Evolutionary conservation across 2,888 invertebrate species (phyloP).

Genomic region (Caenorhabditis sp.): DNA sequence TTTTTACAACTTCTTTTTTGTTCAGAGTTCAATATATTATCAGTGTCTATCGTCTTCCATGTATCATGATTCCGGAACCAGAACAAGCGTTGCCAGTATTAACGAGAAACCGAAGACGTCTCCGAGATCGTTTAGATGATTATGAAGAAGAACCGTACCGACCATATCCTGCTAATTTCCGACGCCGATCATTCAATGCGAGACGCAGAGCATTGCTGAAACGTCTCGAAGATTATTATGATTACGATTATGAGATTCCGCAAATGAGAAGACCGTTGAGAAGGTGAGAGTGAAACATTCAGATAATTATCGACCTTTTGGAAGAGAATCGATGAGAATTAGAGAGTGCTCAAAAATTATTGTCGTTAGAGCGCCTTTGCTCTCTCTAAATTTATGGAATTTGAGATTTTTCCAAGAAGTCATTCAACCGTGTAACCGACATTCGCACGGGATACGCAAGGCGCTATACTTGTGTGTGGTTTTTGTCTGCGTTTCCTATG

Average conservation of each 20-base stretch:
- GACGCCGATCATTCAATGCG: slow-evolving; percentile 20
- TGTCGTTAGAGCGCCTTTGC: too few species aligned
- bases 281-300: slow-evolving; percentile 11
- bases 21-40: slow-evolving; percentile 63
- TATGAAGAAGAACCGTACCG: slow-evolving; percentile 29
- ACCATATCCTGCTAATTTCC: background rate
- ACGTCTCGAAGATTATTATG: slow-evolving; percentile 42
- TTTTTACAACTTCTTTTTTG: background rate
- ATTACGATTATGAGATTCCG: slow-evolving; percentile 39
- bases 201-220: slow-evolving; percentile 40
- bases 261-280: slow-evolving; percentile 25
- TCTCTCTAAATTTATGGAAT: too few species aligned
- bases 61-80: slow-evolving; percentile 21
- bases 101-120: slow-evolving; percentile 36
- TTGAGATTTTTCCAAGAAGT: too few species aligned
- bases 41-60: slow-evolving; percentile 55
- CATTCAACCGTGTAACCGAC: too few species aligned
- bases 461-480: too few species aligned
- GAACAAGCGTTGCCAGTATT: slow-evolving; percentile 36
- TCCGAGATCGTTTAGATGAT: slow-evolving; percentile 28
- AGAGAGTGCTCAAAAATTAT: too few species aligned
- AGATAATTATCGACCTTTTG: too few species aligned
- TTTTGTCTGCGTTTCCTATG: too few species aligned
- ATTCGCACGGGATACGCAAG: too few species aligned
- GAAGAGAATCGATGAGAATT: too few species aligned